Evolutionary conservation across 1,140 invertebrate genomes (phyloP), one percentile per base, ranked within the genome.

Genomic region (Agraylea sexmaculata): DNA sequence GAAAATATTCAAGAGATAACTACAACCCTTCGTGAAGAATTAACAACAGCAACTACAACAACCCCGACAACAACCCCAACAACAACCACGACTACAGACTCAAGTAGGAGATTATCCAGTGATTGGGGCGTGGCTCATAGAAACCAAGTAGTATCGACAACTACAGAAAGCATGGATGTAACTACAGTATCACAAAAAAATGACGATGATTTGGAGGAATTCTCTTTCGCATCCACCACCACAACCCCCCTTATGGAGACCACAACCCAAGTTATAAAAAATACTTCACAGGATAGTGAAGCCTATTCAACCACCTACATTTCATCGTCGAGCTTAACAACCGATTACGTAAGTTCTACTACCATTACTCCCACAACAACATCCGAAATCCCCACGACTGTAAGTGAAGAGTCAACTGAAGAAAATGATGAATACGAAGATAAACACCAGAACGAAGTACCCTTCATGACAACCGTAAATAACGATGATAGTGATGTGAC

Each of bases 251-350:
- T 7, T 25, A 25, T 25, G 23, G 23, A 6, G n/a, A n/a, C 23
- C 2, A 35, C 40, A 15, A 45, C 40, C 30, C n/a, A 28, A 6
- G 28, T 39, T 30, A 33, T 11, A 4, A 49, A 43, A 31, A 45
- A 27, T 10, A 31, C 16, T 10, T 20, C 32, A 13, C 29, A 46
- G 40, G 47, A 49, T 32, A 45, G 45, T 12, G 40, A 43, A 32
- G 31, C 43, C 7, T 40, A 36, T 2, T 49, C 47, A 3, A 49
- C 47, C 17, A 23, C 31, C 10, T 49, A 49, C 28, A n/a, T n/a
- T n/a, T n/a, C n/a, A n/a, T n/a, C n/a, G n/a, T 49, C 45, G 12
- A 39, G 40, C 30, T 13, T 40, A 2, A 39, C 30, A 10, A 45
- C 13, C 12, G 19, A 20, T 36, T 45, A 43, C 22, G 17, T n/a